Percentiles rank a stretch among this genome's conserved stretches.
Evolutionary conservation across 1,140 invertebrate species (phyloP).

Genomic region (Platyscapa corneri): DNA sequence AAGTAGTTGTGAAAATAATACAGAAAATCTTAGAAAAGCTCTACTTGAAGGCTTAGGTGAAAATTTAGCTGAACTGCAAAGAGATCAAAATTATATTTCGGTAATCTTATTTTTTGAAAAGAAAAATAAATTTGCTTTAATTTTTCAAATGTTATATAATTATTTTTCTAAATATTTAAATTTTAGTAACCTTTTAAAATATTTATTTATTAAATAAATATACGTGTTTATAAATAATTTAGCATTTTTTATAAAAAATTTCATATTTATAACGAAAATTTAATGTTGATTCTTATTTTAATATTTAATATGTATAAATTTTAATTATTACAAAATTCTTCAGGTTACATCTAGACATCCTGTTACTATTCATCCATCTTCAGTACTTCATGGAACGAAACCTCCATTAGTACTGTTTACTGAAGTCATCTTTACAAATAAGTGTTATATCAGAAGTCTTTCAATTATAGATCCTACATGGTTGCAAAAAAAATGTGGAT

Average conservation of each 20-base stretch:
- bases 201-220: no score
- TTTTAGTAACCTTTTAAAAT: not conserved
- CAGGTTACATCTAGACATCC: slow-evolving; percentile 80
- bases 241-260: not conserved
- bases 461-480: slow-evolving; percentile 85
- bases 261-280: not conserved
- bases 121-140: not conserved
- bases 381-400: slow-evolving; percentile 82
- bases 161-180: not conserved
- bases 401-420: slow-evolving; percentile 90
- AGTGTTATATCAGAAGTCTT: slow-evolving; percentile 86
- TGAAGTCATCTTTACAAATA: slow-evolving; percentile 90
- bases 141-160: not conserved
- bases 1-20: slow-evolving; percentile 84
- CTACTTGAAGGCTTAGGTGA: slow-evolving; percentile 88
- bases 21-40: slow-evolving; percentile 85
- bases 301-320: not conserved
- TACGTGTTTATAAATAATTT: no score
- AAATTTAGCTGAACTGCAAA: slow-evolving; percentile 91
- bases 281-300: not conserved
- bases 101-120: slow-evolving; percentile 72
- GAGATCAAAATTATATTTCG: slow-evolving; percentile 83
- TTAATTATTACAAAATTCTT: slow-evolving; percentile 51
- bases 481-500: slow-evolving; percentile 73
- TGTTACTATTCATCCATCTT: slow-evolving; percentile 89